Evolutionary conservation across 2,797 vertebrate genomes (phyloP), one percentile per base, ranked within the genome.

Genomic region (Gastrophryne carolinensis): DNA sequence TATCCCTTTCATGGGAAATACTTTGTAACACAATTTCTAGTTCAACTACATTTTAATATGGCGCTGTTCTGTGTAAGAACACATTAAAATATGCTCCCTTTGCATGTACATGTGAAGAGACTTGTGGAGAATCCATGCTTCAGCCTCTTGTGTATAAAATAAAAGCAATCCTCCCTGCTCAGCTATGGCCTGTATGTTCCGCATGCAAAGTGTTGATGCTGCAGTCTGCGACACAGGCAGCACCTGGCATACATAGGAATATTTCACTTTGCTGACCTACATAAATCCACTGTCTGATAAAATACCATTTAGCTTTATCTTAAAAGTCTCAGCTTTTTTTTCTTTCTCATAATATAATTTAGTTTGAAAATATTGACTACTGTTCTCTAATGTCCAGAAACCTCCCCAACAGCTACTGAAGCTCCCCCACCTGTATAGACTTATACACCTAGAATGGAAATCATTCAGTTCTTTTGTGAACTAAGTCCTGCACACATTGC

Each of bases 241-340:
- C 21, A 3, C 19, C 79, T 78, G 65, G 79, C 66, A 78, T 81
- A 75, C 66, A 78, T 81, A 75, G 72, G 80, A 71, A 78, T 81
- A 81, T 60, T 24, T 30, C 71, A 67, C 66, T 69, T 79, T 75
- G 65, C 53, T 81, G 78, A 64, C 53, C 80, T 27, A 39, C 13
- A 39, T 39, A 39, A 11, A 37, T 39, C 37, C n/a, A 4, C 2
- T 13, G 1, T 39, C 75, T 66, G 24, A 0, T 72, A 65, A 81
- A 81, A 78, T 70, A 69, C 73, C 67, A 72, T 9, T 24, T 23
- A n/a, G 12, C 35, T 49, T 5, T 19, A 34, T 23, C 4, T 53
- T n/a, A 27, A 54, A 30, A 5, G 47, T 12, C n/a, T 39, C 37
- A 39, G 37, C 21, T 24, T 37, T 15, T 6, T 3, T 15, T 10